Conservation (phyloP, 2,113 vertebrate genomes). For the Camarhynchus parvulus region DNA sequence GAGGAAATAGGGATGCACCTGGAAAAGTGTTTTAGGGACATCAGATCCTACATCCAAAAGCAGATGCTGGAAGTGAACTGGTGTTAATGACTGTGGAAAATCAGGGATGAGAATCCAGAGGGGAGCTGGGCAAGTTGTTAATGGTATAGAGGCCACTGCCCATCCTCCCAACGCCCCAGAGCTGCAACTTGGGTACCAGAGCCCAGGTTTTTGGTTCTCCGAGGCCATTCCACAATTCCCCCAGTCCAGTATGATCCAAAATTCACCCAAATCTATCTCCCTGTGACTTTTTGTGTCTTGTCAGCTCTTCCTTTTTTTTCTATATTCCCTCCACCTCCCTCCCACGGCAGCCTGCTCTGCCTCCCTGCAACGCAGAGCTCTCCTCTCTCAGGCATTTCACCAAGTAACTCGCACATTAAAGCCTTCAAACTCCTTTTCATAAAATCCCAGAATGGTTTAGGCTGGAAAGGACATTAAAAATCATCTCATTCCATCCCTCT, state of each 20-base stretch:
- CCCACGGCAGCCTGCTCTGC: background rate
- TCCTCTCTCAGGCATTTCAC: background rate
- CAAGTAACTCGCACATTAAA: background rate
- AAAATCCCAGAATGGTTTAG: background rate
- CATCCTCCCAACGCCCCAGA: background rate
- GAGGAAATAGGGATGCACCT: background rate
- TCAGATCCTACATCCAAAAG: background rate
- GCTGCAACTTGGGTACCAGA: background rate
- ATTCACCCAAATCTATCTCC: background rate
- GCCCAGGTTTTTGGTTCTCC: background rate
- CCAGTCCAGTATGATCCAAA: background rate
- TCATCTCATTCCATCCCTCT: background rate
- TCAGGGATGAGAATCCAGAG: background rate
- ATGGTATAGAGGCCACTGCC: background rate
- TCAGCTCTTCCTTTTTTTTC: background rate
- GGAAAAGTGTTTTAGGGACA: background rate
- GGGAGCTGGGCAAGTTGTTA: accelerated
- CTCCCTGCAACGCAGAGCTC: background rate
- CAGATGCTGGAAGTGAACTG: background rate
- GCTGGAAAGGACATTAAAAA: background rate
- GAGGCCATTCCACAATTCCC: background rate
- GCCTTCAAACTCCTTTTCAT: background rate
- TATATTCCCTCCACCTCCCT: background rate
- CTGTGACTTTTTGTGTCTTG: accelerated
- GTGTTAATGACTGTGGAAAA: background rate